phyloP scores from a whole-genome alignment of 1,140 invertebrate genomes.

The Monomorium pharaonis region DNA sequence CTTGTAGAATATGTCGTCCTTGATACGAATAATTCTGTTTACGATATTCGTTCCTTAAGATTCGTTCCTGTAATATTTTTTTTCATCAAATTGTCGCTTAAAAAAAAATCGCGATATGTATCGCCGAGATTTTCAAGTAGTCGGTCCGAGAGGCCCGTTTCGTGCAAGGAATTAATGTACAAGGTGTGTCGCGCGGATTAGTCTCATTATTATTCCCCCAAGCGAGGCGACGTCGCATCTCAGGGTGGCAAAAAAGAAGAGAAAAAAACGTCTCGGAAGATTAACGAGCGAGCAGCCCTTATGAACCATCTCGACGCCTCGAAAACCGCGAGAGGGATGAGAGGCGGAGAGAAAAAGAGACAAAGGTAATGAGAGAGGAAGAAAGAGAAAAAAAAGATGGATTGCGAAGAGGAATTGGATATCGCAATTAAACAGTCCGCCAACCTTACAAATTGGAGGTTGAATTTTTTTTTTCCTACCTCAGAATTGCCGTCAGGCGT shows the following conservation, averaged over 20 bases:
- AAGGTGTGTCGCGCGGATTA: constrained; percentile 76
- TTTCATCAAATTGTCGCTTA: constrained; percentile 3
- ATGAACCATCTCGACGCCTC: constrained; percentile 70
- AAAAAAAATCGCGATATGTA: constrained; percentile 57
- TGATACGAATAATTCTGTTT: background rate
- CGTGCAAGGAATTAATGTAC: constrained; percentile 78
- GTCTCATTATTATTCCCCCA: constrained; percentile 78
- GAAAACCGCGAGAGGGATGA: constrained; percentile 62
- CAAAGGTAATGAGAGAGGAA: background rate
- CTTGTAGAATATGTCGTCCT: background rate
- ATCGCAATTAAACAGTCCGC: constrained; percentile 83
- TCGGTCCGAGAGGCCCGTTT: background rate
- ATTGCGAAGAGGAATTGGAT: constrained; percentile 77
- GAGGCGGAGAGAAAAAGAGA: constrained; percentile 11
- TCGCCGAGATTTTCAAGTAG: constrained; percentile 61
- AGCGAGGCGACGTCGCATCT: constrained; percentile 62
- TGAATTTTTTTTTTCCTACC: constrained; percentile 78
- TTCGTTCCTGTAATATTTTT: background rate
- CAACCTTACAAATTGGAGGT: constrained; percentile 82
- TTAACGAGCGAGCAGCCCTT: constrained; percentile 76
- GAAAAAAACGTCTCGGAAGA: constrained; percentile 69
- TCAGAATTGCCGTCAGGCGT: constrained; percentile 43
- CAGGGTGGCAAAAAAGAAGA: constrained; percentile 49
- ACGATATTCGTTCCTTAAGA: background rate
- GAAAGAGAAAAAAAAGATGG: constrained; percentile 65